phyloP scores from a whole-genome alignment of 2,888 invertebrate species.

The Chelonus formosanus region DNA sequence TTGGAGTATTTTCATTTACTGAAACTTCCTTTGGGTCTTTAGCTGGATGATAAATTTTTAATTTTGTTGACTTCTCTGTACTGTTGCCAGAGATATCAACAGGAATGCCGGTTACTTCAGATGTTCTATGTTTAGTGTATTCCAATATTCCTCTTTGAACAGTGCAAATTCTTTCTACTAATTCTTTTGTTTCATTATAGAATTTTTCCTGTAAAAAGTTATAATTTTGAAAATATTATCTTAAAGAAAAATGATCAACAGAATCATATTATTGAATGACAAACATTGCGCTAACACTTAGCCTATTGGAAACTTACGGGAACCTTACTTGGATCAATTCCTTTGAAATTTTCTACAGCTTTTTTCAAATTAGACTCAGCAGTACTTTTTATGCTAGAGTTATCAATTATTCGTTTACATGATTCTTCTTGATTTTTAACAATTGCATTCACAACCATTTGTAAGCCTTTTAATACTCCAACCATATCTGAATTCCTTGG shows the following conservation, averaged over 20 bases:
- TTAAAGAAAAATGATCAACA: not conserved
- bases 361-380: slow-evolving; percentile 52
- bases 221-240: slow-evolving; percentile 6
- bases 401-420: slow-evolving; percentile 72
- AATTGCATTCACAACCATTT: slow-evolving; percentile 74
- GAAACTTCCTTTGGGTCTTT: slow-evolving; percentile 57
- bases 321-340: slow-evolving; percentile 61
- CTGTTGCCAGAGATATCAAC: slow-evolving; percentile 10
- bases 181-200: slow-evolving; percentile 68
- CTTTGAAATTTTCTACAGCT: slow-evolving; percentile 47
- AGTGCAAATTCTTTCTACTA: slow-evolving; percentile 73
- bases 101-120: slow-evolving; percentile 44
- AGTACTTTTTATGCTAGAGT: slow-evolving; percentile 73
- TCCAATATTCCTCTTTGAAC: slow-evolving; percentile 77
- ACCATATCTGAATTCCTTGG: slow-evolving; percentile 68
- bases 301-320: slow-evolving; percentile 56
- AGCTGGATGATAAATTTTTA: slow-evolving; percentile 51
- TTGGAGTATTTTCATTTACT: slow-evolving; percentile 5
- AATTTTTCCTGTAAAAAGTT: slow-evolving; percentile 60
- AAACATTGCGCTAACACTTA: not conserved
- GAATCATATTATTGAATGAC: too few species aligned
- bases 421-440: slow-evolving; percentile 73
- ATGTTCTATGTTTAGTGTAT: slow-evolving; percentile 65
- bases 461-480: slow-evolving; percentile 75
- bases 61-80: slow-evolving; percentile 35